phyloP scores from a whole-genome alignment of 2,113 vertebrate species.

The Brachyistius frenatus region DNA sequence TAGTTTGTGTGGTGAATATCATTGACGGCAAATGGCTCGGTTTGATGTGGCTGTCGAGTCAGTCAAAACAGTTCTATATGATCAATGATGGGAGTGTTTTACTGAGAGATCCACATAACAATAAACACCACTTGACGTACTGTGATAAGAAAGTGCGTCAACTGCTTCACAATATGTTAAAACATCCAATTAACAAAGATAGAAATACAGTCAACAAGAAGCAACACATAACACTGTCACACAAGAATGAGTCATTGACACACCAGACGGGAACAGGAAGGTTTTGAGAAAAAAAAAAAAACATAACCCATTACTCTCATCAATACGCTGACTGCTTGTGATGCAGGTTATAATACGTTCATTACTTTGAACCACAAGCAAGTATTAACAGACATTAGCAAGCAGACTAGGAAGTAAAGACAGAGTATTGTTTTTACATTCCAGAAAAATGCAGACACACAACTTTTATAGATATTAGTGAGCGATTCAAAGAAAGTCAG shows the following conservation, averaged over 20 bases:
- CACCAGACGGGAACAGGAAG: not conserved
- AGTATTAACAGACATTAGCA: too few relatives aligned
- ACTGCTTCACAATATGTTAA: not conserved
- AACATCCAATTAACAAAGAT: too few relatives aligned
- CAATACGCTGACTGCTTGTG: not conserved
- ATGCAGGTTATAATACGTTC: too few relatives aligned
- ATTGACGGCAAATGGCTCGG: not conserved
- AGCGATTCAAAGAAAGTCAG: too few relatives aligned
- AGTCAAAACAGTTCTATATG: not conserved
- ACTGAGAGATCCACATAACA: not conserved
- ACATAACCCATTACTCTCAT: not conserved
- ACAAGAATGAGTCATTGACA: conserved; percentile 23
- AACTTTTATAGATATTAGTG: too few relatives aligned
- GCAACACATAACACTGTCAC: not conserved
- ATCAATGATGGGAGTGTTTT: not conserved
- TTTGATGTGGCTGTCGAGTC: not conserved
- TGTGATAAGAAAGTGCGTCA: not conserved
- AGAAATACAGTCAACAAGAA: too few relatives aligned
- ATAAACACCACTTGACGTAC: not conserved
- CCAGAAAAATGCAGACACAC: too few relatives aligned
- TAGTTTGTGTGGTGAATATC: too few relatives aligned
- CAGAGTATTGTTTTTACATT: too few relatives aligned
- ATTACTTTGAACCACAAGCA: too few relatives aligned
- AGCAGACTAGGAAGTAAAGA: too few relatives aligned
- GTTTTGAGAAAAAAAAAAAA: conserved; percentile 1